Conservation (phyloP, 2,113 vertebrate species). For the Ochotona curzoniae region DNA sequence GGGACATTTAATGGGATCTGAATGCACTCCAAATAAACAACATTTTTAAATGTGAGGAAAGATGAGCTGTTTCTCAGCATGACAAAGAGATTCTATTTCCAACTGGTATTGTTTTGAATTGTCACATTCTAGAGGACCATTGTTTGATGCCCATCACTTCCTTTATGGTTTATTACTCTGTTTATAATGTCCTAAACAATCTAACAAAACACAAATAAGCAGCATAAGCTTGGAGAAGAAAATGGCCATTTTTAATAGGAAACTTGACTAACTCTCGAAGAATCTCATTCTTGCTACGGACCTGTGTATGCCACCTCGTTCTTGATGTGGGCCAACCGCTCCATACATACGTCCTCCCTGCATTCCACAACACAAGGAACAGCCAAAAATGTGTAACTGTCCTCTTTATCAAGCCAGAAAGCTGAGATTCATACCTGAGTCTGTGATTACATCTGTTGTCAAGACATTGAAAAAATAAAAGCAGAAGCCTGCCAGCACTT, state of each 20-base stretch:
- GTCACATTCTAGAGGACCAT: neutral
- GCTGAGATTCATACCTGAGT: neutral
- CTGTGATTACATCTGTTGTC: neutral
- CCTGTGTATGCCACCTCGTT: neutral
- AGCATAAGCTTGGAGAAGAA: neutral
- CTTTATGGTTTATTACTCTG: neutral
- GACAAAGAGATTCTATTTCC: slow-evolving; percentile 18
- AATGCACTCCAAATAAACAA: slow-evolving; percentile 17
- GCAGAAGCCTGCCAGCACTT: neutral
- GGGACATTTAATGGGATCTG: neutral
- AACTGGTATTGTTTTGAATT: neutral
- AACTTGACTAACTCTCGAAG: neutral
- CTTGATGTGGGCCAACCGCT: neutral
- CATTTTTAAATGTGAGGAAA: neutral
- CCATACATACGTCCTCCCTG: too few relatives aligned
- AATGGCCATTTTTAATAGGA: neutral
- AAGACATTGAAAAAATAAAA: neutral
- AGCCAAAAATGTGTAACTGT: neutral
- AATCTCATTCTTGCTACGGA: neutral
- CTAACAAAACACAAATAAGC: neutral
- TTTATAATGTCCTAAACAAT: slow-evolving; percentile 8
- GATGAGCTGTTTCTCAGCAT: neutral
- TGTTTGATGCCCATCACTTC: neutral
- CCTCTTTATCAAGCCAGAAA: neutral
- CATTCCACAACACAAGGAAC: neutral